Evolutionary conservation across 2,888 invertebrate genomes (phyloP), one percentile per base, ranked within the genome.

Genomic region (Troides oblongomaculatus): DNA sequence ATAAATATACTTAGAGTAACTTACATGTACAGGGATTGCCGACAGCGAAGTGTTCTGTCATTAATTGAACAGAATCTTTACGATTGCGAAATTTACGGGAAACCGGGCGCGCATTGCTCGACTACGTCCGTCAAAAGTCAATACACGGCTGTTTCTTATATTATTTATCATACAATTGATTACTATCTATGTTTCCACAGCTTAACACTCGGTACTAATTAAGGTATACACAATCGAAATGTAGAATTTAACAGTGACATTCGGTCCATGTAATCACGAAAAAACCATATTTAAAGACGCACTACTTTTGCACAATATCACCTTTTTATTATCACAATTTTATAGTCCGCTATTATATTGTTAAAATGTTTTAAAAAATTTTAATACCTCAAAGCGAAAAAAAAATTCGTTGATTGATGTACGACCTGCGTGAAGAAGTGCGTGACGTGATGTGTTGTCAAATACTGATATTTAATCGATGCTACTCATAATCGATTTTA

Each of bases 321-420:
- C 50, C 36, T n/a, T 56, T 60, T 62, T 39, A 62, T 53, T 62
- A 64, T 70, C 59, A 60, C 64, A 70, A 57, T 69, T 21, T 17
- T 23, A 62, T 43, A 60, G 39, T 63, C 59, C 50, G 62, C 39
- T 53, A 62, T 66, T 66, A 53, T 60, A 60, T 25, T 39, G 36
- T 46, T 25, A 56, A 70, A 70, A 68, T 75, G 72, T 76, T 77
- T 76, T 39, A 72, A 72, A 56, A 74, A 72, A 50, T 14, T 76
- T 75, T 74, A 75, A 73, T 74, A 71, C 72, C 72, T 71, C 72
- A 72, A 74, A 72, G 69, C 69, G 74, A 70, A 74, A 74, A 77
- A 21, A 77, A 72, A 74, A 69, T 68, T 73, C 69, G 72, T 73
- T 70, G 30, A 50, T 14, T 62, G 66, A 66, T 62, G 66, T 64